Evolutionary conservation across 2,113 vertebrate species (phyloP).

Genomic region (Lophotis ruficrista): DNA sequence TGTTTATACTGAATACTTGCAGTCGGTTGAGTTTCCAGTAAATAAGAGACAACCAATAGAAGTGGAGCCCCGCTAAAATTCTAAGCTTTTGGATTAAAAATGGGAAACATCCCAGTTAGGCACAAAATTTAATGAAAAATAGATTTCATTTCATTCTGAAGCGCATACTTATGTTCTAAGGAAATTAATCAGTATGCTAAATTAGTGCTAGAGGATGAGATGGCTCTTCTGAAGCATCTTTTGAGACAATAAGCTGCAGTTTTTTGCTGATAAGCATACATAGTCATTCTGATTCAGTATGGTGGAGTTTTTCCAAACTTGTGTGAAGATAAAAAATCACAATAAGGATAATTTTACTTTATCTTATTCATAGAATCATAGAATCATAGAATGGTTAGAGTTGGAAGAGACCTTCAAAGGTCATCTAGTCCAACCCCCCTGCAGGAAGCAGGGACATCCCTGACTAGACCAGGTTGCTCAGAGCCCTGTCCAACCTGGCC

Average conservation of each 20-base stretch:
- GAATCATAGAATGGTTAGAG: too few relatives aligned
- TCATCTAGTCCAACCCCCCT: too few relatives aligned
- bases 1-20: background rate
- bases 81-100: background rate
- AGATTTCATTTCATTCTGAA: background rate
- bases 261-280: background rate
- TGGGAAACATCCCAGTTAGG: rapidly evolving
- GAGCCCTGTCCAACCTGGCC: too few relatives aligned
- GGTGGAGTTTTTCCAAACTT: background rate
- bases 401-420: too few relatives aligned
- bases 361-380: too few relatives aligned
- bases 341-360: background rate
- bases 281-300: background rate
- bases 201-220: background rate
- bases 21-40: background rate
- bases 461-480: too few relatives aligned
- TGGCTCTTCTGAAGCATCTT: background rate
- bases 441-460: too few relatives aligned
- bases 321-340: background rate
- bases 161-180: background rate
- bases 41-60: background rate
- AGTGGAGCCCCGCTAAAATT: background rate
- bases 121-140: background rate
- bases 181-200: background rate
- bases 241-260: background rate